Percentiles rank a stretch among this genome's conserved stretches.
These are phyloP conservation scores for Ormia ochracea DNA, from an alignment of 2,888 invertebrate species.

Conservation along the genomic window DNA sequence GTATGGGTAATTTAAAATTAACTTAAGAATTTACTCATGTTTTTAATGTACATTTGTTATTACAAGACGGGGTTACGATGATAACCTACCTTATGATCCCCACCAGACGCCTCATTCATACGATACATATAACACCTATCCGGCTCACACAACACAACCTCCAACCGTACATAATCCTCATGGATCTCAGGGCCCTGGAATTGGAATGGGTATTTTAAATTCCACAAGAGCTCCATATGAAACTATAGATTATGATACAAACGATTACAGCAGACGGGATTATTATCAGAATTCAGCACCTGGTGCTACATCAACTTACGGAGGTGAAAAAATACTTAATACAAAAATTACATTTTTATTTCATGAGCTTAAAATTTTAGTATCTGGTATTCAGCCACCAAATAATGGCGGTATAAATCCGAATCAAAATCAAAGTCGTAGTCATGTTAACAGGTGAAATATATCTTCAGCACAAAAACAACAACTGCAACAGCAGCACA, in stretches of 20 bases:
- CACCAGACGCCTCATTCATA: slow-evolving; percentile 68
- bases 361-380: slow-evolving; percentile 47
- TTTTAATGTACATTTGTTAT: background rate
- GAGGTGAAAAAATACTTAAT: slow-evolving; percentile 67
- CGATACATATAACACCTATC: slow-evolving; percentile 65
- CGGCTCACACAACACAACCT: slow-evolving; percentile 33
- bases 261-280: slow-evolving; percentile 74
- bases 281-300: slow-evolving; percentile 76
- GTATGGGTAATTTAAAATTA: slow-evolving; percentile 78
- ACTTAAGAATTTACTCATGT: background rate
- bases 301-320: slow-evolving; percentile 66
- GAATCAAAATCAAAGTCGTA: slow-evolving; percentile 76
- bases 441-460: slow-evolving; percentile 77
- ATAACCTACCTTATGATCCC: slow-evolving; percentile 72
- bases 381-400: slow-evolving; percentile 56
- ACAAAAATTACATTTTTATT: background rate
- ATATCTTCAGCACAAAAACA: slow-evolving; percentile 66
- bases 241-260: slow-evolving; percentile 73
- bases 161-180: slow-evolving; percentile 66
- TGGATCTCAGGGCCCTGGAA: slow-evolving; percentile 67
- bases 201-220: slow-evolving; percentile 54
- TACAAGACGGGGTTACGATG: slow-evolving; percentile 74
- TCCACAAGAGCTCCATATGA: slow-evolving; percentile 72
- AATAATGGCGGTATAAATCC: slow-evolving; percentile 72
- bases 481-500: slow-evolving; percentile 56